A percentile compares a stretch with the other conserved stretches of the same genome.
Conservation (phyloP, 2,797 vertebrate species). For the Trichosurus vulpecula region DNA sequence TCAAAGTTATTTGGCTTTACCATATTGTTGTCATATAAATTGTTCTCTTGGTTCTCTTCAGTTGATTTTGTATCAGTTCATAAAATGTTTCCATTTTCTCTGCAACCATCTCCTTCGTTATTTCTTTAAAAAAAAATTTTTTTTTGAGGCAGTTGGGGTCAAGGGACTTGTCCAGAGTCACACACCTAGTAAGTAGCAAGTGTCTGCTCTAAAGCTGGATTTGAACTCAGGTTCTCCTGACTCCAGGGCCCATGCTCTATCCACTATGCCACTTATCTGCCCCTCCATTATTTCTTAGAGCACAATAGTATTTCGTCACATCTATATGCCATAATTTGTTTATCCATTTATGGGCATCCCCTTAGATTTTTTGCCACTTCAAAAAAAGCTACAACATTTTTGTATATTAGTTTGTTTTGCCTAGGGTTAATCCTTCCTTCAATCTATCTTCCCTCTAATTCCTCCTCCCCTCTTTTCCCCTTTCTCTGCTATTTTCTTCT, state of each 20-base stretch:
- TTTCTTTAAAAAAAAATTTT: too few relatives aligned
- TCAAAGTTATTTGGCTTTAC: background rate
- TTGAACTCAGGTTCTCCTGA: too few relatives aligned
- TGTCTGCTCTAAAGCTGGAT: too few relatives aligned
- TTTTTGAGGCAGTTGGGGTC: too few relatives aligned
- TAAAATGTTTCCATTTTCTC: background rate
- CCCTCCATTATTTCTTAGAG: background rate
- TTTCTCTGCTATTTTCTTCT: background rate
- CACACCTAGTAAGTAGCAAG: too few relatives aligned
- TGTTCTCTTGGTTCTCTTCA: background rate
- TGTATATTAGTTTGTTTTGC: background rate
- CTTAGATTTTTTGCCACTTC: background rate
- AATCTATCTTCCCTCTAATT: background rate
- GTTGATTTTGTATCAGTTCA: background rate
- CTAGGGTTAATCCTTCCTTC: background rate
- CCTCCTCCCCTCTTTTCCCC: background rate
- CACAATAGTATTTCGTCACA: background rate
- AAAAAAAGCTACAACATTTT: background rate
- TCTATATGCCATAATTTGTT: background rate
- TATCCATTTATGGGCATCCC: background rate
- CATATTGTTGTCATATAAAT: background rate
- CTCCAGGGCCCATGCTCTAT: too few relatives aligned
- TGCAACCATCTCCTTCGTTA: background rate
- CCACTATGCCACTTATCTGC: too few relatives aligned
- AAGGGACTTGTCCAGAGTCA: too few relatives aligned